Conservation (phyloP, 2,888 invertebrate species). For the Troglohyphantes excavatus region DNA sequence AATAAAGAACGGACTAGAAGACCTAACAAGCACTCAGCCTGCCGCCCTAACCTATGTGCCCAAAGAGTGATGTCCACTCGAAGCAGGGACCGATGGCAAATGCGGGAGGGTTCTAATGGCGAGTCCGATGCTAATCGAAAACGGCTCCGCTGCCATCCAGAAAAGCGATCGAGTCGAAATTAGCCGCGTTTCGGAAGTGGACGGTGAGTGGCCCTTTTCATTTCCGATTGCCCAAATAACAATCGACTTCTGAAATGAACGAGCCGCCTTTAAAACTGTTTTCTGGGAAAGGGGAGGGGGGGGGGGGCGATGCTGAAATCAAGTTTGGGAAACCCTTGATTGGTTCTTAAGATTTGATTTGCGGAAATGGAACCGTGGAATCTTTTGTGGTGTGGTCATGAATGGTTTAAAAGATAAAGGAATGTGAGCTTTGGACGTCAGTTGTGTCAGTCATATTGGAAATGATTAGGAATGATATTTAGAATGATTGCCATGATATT, state of each 20-base stretch:
- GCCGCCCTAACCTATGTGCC: slow-evolving; percentile 9
- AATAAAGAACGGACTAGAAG: neutral
- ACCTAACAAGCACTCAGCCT: neutral
- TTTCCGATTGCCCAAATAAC: slow-evolving; percentile 70
- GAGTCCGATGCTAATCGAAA: slow-evolving; percentile 59
- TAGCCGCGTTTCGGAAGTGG: slow-evolving; percentile 68
- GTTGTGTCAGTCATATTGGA: too few relatives aligned
- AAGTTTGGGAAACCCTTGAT: slow-evolving; percentile 1
- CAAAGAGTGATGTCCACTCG: slow-evolving; percentile 36
- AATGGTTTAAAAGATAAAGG: too few relatives aligned
- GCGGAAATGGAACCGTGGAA: neutral
- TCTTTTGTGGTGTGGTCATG: too few relatives aligned
- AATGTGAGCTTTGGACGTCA: too few relatives aligned
- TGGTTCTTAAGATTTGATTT: neutral
- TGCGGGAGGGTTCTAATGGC: slow-evolving; percentile 39
- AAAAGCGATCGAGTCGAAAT: slow-evolving; percentile 62
- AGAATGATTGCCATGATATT: too few relatives aligned
- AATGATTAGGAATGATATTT: too few relatives aligned
- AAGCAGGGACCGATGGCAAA: slow-evolving; percentile 11
- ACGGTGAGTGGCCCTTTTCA: slow-evolving; percentile 62
- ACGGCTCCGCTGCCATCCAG: slow-evolving; percentile 29
- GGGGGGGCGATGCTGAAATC: slow-evolving; percentile 34
- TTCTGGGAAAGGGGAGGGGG: slow-evolving; percentile 4
- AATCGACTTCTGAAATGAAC: slow-evolving; percentile 55
- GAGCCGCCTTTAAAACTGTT: slow-evolving; percentile 62